Conservation (phyloP, 2,888 invertebrate species). For the Caenorhabditis afra region DNA sequence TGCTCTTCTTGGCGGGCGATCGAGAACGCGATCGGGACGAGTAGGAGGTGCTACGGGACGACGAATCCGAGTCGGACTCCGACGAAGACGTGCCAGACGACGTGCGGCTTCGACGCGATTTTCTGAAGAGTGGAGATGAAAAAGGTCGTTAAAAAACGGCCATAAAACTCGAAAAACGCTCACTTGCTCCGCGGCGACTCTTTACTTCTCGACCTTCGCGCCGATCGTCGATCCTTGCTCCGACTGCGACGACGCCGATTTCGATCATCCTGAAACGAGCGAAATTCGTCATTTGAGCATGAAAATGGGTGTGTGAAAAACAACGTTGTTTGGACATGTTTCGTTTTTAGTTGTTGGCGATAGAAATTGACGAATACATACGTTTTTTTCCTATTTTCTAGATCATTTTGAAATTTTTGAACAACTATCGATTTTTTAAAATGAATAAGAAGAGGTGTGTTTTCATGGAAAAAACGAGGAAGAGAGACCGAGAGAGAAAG, state of each 20-base stretch:
- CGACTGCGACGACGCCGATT: slow-evolving; percentile 33
- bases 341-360: neutral
- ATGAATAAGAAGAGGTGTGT: too few species aligned
- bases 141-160: too few species aligned
- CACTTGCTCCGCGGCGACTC: slow-evolving; percentile 55
- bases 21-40: slow-evolving; percentile 52
- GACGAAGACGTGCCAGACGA: slow-evolving; percentile 50
- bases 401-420: too few species aligned
- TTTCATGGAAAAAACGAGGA: too few species aligned
- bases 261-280: slow-evolving; percentile 43
- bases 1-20: slow-evolving; percentile 14
- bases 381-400: too few species aligned
- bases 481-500: too few species aligned
- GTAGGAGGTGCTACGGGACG: slow-evolving; percentile 37
- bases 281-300: neutral
- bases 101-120: slow-evolving; percentile 51
- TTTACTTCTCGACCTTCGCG: slow-evolving; percentile 48
- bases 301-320: neutral
- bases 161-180: neutral
- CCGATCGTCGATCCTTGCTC: slow-evolving; percentile 22
- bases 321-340: neutral
- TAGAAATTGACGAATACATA: too few species aligned
- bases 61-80: slow-evolving; percentile 26
- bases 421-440: too few species aligned
- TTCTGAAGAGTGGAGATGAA: slow-evolving; percentile 21